phyloP scores from a whole-genome alignment of 2,888 invertebrate genomes.

The Rhyacophila evoluta region DNA sequence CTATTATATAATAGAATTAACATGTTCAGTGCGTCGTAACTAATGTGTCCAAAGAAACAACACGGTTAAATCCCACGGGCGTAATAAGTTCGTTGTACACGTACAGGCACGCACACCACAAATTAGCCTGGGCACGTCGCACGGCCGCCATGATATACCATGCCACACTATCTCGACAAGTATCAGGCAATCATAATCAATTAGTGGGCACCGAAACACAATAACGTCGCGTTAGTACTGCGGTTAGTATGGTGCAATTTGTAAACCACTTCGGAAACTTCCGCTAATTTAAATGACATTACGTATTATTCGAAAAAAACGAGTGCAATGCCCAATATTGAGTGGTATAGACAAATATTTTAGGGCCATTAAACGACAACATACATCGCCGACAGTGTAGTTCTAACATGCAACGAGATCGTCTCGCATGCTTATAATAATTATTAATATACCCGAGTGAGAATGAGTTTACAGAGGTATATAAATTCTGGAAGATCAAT shows the following conservation, averaged over 20 bases:
- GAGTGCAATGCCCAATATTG: too few species aligned
- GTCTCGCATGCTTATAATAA: too few species aligned
- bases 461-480: too few species aligned
- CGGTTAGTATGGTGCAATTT: neutral
- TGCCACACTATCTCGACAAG: conserved; percentile 41
- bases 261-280: neutral
- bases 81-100: neutral
- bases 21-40: conserved; percentile 9
- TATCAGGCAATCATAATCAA: conserved; percentile 47
- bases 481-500: too few species aligned
- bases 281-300: conserved; percentile 22
- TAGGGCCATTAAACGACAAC: too few species aligned
- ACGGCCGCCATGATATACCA: conserved; percentile 5
- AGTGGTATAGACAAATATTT: too few species aligned
- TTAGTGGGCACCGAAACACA: conserved; percentile 33
- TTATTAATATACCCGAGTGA: too few species aligned
- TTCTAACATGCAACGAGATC: too few species aligned
- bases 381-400: too few species aligned
- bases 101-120: conserved; percentile 38
- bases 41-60: conserved; percentile 11
- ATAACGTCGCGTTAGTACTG: neutral
- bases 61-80: conserved; percentile 7
- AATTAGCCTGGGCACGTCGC: conserved; percentile 34
- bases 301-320: too few species aligned
- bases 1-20: conserved; percentile 15